Conservation (phyloP, 2,888 invertebrate species). For the Drosophila conformis region DNA sequence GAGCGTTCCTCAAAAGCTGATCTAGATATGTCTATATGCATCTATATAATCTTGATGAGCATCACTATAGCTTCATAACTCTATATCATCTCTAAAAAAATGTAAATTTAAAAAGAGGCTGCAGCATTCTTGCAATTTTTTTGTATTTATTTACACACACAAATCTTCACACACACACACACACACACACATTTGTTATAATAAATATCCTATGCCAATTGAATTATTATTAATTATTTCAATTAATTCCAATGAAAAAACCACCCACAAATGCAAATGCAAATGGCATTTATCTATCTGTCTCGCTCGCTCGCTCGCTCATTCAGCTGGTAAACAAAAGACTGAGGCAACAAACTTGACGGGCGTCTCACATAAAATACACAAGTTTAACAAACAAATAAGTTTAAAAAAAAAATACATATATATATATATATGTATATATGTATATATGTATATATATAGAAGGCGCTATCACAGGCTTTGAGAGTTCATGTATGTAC, state of each 20-base stretch:
- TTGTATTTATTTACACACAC: neutral
- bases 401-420: constrained; percentile 18
- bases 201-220: neutral
- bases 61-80: neutral
- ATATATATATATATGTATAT: constrained; percentile 1
- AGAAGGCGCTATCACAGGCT: neutral
- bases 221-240: constrained; percentile 43
- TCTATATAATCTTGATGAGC: neutral
- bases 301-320: constrained; percentile 11
- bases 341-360: constrained; percentile 77
- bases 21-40: neutral
- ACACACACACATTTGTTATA: neutral
- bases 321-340: constrained; percentile 69
- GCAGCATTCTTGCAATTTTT: neutral
- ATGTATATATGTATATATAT: constrained; percentile 5
- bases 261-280: constrained; percentile 53
- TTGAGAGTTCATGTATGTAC: neutral
- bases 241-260: constrained; percentile 10
- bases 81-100: neutral
- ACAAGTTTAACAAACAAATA: constrained; percentile 12
- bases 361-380: constrained; percentile 13
- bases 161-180: neutral
- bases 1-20: neutral
- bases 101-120: neutral
- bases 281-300: neutral